Evolutionary conservation across 1,140 invertebrate species (phyloP), one percentile per base, ranked within the genome.

Genomic region (Anastrepha ludens): DNA sequence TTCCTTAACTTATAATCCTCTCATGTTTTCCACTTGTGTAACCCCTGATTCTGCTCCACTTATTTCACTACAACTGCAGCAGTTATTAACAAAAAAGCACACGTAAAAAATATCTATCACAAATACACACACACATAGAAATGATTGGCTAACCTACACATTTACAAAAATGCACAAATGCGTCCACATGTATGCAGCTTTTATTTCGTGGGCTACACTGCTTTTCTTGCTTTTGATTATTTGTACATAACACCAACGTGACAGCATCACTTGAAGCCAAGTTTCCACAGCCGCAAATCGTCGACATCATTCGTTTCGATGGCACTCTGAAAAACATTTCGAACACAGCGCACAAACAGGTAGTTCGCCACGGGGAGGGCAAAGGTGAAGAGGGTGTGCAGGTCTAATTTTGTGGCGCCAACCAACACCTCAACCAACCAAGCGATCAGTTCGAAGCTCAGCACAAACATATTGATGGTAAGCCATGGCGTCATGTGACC

Each of bases 401-500:
- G 44, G 39, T 88, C 85, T 11, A 88, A 17, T 50, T 86, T 86
- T 17, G 20, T 74, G 29, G 67, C 65, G 9, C 87, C 87, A n/a
- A 86, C 62, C 55, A 88, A 58, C 9, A 88, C 67, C 44, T 88
- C 87, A 0, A 59, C 60, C 60, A 88, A 11, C 85, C 87, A 88
- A 17, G 58, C 59, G 58, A 88, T 41, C 41, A 86, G 58, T 41
- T 88, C 87, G n/a, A 60, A 88, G 55, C 65, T 59, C 65, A 88
- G 29, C 15, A 81, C 58, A 29, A 88, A 67, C 65, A 88, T 74
- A 59, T 86, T 88, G 64, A 86, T 86, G 85, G 85, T 88, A 13
- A 88, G 58, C 87, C 87, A 88, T n/a, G 87, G 87, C 50, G 87
- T 88, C 87, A 88, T 88, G 20, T 88, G 58, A 47, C 29, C 59